Evolutionary conservation across 2,113 vertebrate genomes (phyloP), one percentile per base, ranked within the genome.

Genomic region (Prionailurus bengalensis): DNA sequence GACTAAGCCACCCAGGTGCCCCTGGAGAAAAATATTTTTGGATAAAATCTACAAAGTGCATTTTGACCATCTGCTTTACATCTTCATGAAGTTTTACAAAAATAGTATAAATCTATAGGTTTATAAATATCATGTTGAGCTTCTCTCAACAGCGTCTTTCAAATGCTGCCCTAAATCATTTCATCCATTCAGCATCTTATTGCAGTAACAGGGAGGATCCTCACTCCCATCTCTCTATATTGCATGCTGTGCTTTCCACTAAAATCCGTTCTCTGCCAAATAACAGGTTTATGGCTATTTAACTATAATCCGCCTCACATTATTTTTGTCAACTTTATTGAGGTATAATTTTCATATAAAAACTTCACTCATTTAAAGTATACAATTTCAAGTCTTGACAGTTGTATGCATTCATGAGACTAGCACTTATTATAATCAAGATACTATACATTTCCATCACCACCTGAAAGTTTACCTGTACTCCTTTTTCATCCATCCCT

Each of bases 251-350:
- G 51, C 25, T 74, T 94, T 21, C 76, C 36, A 85, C 53, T 85
- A 17, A 92, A 79, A 36, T 84, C 48, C 84, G 10, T 81, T 58
- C 29, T 63, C 71, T 73, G 61, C 33, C 45, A 89, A 79, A 82
- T 45, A 89, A 48, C 66, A 89, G 12, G 25, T 48, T 71, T 89
- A 70, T 80, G 39, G 61, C 76, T 8, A 74, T 86, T 89, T 88
- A n/a, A 23, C 65, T 94, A 16, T 76, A 66, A 84, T 78, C 85
- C 55, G 3, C 33, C 89, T 82, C 36, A 68, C 7, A 9, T 82
- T 82, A 91, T 91, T 89, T 85, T 94, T 83, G 84, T 94, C 58
- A 82, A 68, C 53, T 73, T 95, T 63, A 58, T 58, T 74, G 70
- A 73, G 10, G 29, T 51, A 33, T 73, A 82, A 74, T 94, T 94